Evolutionary conservation across 2,113 vertebrate species (phyloP).

Genomic region (Engraulis encrasicolus): DNA sequence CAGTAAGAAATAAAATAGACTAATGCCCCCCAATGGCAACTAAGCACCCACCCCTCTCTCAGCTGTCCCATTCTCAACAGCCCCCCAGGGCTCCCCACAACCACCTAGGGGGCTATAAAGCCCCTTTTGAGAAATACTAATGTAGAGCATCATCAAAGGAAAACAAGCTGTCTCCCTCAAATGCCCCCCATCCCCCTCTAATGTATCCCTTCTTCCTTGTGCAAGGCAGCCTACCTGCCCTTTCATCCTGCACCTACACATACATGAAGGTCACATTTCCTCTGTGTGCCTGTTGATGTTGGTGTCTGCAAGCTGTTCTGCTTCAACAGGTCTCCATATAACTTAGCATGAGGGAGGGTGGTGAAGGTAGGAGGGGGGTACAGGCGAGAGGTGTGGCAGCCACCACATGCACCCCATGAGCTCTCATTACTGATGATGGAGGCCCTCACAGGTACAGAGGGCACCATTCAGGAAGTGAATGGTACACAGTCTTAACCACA

Average conservation of each 20-base stretch:
- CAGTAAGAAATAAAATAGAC: no score
- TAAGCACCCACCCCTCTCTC: not conserved
- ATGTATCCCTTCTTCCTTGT: not conserved
- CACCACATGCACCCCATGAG: not conserved
- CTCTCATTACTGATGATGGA: not conserved
- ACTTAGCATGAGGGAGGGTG: not conserved
- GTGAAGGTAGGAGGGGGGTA: not conserved
- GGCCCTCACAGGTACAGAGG: not conserved
- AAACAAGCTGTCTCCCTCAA: not conserved
- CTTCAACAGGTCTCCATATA: slow-evolving; percentile 3
- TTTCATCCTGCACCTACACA: not conserved
- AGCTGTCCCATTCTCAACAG: no score
- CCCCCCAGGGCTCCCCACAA: not conserved
- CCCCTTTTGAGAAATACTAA: no score
- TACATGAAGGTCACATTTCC: not conserved
- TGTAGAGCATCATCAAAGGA: no score
- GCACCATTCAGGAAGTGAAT: no score
- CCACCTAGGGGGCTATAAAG: no score
- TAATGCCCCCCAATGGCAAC: no score
- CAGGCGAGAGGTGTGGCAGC: not conserved
- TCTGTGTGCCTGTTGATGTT: no score
- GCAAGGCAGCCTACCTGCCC: not conserved
- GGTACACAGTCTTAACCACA: no score
- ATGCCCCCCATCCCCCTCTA: not conserved
- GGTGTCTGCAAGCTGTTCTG: not conserved